Evolutionary conservation across 2,797 vertebrate genomes (phyloP).

Genomic region (Podarcis siculus): DNA sequence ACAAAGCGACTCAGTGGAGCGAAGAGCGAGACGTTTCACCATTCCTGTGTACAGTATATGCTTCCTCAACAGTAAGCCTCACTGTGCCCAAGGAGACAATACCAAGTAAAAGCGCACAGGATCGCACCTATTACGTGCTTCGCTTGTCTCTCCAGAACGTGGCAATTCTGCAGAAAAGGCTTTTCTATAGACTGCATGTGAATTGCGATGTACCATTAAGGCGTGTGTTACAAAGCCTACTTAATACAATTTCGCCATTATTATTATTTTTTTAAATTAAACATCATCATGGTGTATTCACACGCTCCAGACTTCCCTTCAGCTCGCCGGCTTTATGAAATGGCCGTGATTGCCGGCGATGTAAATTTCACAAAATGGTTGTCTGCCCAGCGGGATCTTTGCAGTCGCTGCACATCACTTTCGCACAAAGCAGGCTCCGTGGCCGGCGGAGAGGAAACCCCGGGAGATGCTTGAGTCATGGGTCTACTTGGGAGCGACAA

Average conservation of each 20-base stretch:
- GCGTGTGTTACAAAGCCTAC: neutral
- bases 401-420: neutral
- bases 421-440: too few species aligned
- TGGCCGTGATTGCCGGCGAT: neutral
- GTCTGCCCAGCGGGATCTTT: neutral
- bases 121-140: neutral
- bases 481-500: too few species aligned
- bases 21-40: too few species aligned
- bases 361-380: constrained; percentile 8
- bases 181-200: neutral
- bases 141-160: neutral
- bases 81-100: too few species aligned
- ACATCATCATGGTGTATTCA: neutral
- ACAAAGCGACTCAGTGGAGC: neutral
- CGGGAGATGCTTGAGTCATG: too few species aligned
- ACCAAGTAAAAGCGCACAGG: neutral
- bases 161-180: neutral
- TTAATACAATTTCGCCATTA: neutral
- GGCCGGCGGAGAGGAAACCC: too few species aligned
- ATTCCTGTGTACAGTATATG: neutral
- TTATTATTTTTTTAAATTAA: neutral
- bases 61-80: neutral
- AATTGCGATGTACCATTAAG: neutral
- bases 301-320: neutral
- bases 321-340: neutral